A percentile compares a stretch with the other conserved stretches of the same genome.
phyloP scores from a whole-genome alignment of 1,140 invertebrate species.

The Pseudomyrmex dendroicus region DNA sequence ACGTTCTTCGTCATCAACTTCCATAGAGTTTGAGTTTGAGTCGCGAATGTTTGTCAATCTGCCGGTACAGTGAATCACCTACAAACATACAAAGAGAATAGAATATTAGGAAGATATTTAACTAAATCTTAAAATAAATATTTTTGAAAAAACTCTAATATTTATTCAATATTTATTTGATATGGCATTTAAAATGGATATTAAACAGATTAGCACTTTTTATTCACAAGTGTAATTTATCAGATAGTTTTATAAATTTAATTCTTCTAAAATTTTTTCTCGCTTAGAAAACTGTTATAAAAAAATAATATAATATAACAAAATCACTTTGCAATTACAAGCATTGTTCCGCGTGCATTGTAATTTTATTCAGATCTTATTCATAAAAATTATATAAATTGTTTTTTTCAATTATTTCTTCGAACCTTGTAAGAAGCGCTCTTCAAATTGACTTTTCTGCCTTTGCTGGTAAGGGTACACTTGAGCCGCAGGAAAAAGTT shows the following conservation, averaged over 20 bases:
- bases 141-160: no score
- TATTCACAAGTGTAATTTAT: no score
- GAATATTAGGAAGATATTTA: neutral
- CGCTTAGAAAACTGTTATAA: no score
- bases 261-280: no score
- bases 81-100: constrained; percentile 7
- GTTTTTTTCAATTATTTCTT: neutral
- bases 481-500: constrained; percentile 94
- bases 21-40: constrained; percentile 67
- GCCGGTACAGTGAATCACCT: constrained; percentile 96
- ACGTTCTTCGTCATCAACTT: constrained; percentile 40
- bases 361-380: neutral
- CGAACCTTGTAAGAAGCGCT: constrained; percentile 96
- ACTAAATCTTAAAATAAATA: neutral
- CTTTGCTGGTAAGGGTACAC: constrained; percentile 95
- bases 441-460: constrained; percentile 95
- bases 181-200: no score
- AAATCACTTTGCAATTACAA: no score
- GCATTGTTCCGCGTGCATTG: neutral
- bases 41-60: constrained; percentile 87
- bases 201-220: neutral
- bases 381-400: neutral
- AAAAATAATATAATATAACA: no score
- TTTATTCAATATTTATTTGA: no score
- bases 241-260: no score